Base-by-base conservation (phyloP, 1,140 invertebrate genomes). In the Scaptomyza pallida region DNA sequence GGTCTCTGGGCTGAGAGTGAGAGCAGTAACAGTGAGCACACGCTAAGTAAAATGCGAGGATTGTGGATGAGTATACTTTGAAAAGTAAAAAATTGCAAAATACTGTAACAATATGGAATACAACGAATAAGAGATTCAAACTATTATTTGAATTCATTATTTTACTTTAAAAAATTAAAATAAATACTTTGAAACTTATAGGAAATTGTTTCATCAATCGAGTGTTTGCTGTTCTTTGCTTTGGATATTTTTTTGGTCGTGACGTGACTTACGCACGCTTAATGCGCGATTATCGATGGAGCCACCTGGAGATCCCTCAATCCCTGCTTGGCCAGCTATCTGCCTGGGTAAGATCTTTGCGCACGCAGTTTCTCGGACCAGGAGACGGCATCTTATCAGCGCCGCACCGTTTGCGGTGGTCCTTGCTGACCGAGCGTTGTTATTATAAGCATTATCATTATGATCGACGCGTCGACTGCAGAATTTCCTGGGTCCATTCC, bases 191-290 rank as follows among this genome's bases (percentile, higher is more conserved):
- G n/a, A n/a, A n/a, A n/a, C n/a, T 23, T 23, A 5, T 23, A 5
- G 1, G 5, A 4, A 26, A 26, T 4, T n/a, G 12, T 37, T 37
- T 4, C 12, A 37, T 12, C n/a, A 1, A n/a, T 2, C 12, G 33
- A 37, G 3, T 3, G 12, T 3, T 3, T n/a, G n/a, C 33, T 37
- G 33, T 37, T 3, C n/a, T 16, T 47, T 35, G 23, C 13, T 41
- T 23, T 45, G 12, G 2, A 15, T 19, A 6, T 19, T 13, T 62
- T 43, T 23, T 43, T 19, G 19, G 41, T n/a, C 45, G 70, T 79
- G 67, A 83, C 80, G 80, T 85, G 80, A 85, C 80, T 80, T 85
- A 86, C 81, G 77, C 80, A 86, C 80, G 80, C 80, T 85, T 85
- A 76, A 80, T 70, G 68, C 54, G 43, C 72, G 80, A 86, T 85